Percentiles rank a stretch among this genome's conserved stretches.
Evolutionary conservation across 2,797 vertebrate species (phyloP).

Genomic region (Poliocrania exsul): DNA sequence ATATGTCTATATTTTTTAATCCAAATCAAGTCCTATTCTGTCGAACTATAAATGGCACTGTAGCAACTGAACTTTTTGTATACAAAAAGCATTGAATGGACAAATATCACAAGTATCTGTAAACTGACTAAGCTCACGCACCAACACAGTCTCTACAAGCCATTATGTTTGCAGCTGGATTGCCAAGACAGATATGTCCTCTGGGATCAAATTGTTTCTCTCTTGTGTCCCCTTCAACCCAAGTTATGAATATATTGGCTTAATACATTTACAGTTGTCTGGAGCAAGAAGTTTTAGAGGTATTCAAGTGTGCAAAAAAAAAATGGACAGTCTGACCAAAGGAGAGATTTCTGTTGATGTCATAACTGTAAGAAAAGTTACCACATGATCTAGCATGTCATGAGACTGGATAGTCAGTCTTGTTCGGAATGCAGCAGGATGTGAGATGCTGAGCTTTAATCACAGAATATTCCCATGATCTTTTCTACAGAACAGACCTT

Average conservation of each 20-base stretch:
- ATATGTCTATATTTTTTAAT: neutral
- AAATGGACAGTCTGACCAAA: neutral
- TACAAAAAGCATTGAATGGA: neutral
- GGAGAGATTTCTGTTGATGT: neutral
- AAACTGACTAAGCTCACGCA: neutral
- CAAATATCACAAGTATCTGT: neutral
- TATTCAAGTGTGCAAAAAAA: neutral
- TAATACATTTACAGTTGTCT: neutral
- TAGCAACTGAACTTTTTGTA: neutral
- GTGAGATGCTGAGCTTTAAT: neutral
- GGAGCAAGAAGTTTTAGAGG: neutral
- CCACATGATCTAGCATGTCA: accelerated
- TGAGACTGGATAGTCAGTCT: neutral
- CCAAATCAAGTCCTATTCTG: neutral
- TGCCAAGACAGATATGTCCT: neutral
- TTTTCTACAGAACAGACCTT: neutral
- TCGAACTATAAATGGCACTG: neutral
- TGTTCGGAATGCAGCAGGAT: neutral
- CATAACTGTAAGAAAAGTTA: neutral
- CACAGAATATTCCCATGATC: neutral
- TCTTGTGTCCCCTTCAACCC: neutral
- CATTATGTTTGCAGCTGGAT: neutral
- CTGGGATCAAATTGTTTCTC: neutral
- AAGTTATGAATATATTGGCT: neutral
- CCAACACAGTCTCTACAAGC: neutral